Conservation (phyloP, 2,888 invertebrate species). For the Trachelus troglodyta region DNA sequence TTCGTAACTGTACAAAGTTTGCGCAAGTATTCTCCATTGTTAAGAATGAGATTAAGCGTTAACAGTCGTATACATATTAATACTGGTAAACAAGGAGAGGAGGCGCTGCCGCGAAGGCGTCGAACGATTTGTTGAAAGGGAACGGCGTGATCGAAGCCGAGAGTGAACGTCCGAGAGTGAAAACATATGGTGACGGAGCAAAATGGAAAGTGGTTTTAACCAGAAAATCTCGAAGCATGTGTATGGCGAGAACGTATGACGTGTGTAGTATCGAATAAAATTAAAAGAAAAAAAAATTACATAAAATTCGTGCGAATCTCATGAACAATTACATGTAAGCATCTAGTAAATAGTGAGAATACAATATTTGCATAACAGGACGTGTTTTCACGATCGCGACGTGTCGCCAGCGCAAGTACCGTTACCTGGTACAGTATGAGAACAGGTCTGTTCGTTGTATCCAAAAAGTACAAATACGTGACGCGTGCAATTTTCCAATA, state of each 20-base stretch:
- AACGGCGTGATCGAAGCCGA: not conserved
- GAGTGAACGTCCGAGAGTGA: slow-evolving; percentile 28
- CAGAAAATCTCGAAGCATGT: slow-evolving; percentile 33
- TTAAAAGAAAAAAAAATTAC: not conserved
- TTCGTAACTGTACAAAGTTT: not conserved
- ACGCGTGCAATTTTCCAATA: not conserved
- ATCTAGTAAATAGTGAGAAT: not conserved
- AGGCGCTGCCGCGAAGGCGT: not conserved
- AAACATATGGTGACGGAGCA: slow-evolving; percentile 44
- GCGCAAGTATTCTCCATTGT: not conserved
- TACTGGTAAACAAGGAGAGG: not conserved
- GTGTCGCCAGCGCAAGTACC: not conserved
- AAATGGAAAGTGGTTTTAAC: slow-evolving; percentile 47
- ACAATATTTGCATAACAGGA: not conserved
- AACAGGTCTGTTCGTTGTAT: not conserved
- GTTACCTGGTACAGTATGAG: not conserved
- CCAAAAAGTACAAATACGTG: not conserved
- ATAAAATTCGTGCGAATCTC: not conserved
- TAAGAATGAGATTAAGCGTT: not conserved
- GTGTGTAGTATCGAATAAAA: not conserved
- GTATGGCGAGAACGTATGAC: not conserved
- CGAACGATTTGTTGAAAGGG: slow-evolving; percentile 6
- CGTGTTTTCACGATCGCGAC: not conserved
- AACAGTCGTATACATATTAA: not conserved
- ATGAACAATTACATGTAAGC: not conserved